These are phyloP conservation scores for Sparus aurata DNA, from an alignment of 2,797 vertebrate species.

Conservation along the genomic window DNA sequence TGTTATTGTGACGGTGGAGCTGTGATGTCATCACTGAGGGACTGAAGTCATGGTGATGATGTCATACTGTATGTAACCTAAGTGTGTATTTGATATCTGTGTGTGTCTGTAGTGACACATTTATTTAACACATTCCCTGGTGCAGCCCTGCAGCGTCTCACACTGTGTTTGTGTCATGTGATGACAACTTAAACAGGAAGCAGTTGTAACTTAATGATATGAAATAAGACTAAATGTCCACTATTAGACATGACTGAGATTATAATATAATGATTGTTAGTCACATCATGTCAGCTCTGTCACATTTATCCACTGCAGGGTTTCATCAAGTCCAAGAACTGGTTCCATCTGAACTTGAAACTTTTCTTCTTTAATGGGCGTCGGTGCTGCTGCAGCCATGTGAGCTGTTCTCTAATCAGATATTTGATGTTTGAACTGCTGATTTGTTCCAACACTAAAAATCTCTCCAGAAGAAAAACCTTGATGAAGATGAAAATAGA, in stretches of 20 bases:
- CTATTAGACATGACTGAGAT: neutral
- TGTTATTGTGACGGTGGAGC: too few relatives aligned
- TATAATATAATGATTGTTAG: neutral
- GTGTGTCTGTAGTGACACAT: neutral
- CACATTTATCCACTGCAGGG: neutral
- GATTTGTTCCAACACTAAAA: neutral
- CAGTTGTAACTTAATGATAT: slow-evolving; percentile 4
- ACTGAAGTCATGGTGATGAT: neutral
- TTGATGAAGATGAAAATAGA: slow-evolving; percentile 9
- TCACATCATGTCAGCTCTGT: neutral
- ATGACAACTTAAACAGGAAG: neutral
- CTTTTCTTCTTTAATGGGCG: slow-evolving; percentile 6
- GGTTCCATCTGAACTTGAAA: neutral
- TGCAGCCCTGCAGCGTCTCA: neutral
- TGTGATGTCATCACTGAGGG: too few relatives aligned
- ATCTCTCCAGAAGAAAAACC: neutral
- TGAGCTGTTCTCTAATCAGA: neutral
- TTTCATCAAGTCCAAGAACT: neutral
- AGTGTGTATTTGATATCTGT: neutral
- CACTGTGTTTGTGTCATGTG: neutral
- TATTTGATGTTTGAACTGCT: neutral
- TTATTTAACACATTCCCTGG: too few relatives aligned
- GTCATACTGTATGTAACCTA: neutral
- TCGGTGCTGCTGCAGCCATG: neutral
- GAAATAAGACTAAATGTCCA: neutral